A percentile compares a stretch with the other conserved stretches of the same genome.
Conservation (phyloP, 2,888 invertebrate species). For the Acanthosepion pharaonis region DNA sequence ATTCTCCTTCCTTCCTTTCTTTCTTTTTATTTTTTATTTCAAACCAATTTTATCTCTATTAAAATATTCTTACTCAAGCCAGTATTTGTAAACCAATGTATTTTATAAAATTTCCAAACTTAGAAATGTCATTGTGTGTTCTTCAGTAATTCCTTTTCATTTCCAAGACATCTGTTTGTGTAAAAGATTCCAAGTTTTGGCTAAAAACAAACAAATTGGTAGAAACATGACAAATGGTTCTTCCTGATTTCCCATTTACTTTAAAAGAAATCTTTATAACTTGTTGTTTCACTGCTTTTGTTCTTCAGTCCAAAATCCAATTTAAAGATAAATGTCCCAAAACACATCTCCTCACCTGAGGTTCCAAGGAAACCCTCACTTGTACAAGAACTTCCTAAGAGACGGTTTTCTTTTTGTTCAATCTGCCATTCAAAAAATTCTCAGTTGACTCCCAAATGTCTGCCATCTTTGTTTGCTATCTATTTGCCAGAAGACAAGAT, state of each 20-base stretch:
- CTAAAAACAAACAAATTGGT: background rate
- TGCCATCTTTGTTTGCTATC: background rate
- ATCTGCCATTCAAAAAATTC: background rate
- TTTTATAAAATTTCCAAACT: too few relatives aligned
- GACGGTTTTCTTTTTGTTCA: background rate
- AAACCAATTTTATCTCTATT: too few relatives aligned
- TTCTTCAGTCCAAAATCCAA: background rate
- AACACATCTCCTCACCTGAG: background rate
- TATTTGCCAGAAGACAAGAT: constrained; percentile 12
- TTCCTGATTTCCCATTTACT: background rate
- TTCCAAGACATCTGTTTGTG: background rate
- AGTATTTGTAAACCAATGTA: too few relatives aligned
- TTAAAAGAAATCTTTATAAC: background rate
- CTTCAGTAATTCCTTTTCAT: too few relatives aligned
- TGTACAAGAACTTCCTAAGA: background rate
- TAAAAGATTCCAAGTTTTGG: background rate
- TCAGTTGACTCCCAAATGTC: background rate
- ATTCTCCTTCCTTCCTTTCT: too few relatives aligned
- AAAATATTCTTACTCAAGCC: too few relatives aligned
- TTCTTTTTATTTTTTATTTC: too few relatives aligned
- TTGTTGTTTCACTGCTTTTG: background rate
- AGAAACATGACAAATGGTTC: background rate
- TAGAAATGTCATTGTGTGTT: too few relatives aligned
- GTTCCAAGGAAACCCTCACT: background rate
- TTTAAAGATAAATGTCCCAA: background rate